Conservation (phyloP, 2,888 invertebrate species). For the Protonemura montana region DNA sequence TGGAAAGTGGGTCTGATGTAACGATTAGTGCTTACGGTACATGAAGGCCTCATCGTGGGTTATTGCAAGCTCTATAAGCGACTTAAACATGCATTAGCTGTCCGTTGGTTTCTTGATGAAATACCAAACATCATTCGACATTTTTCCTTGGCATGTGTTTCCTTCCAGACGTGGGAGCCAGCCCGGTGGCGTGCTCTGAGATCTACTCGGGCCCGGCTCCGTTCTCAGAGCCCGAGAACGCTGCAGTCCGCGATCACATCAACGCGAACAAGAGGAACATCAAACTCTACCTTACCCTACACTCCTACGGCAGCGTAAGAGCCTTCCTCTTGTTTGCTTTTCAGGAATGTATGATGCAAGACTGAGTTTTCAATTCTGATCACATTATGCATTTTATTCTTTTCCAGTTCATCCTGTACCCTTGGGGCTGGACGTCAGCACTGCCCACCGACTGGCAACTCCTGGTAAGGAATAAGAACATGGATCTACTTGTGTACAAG, state of each 20-base stretch:
- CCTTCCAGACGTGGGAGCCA: conserved; percentile 59
- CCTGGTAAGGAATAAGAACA: conserved; percentile 31
- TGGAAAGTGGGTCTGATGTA: no score
- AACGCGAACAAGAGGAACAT: conserved; percentile 60
- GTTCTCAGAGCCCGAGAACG: conserved; percentile 74
- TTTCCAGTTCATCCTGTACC: conserved; percentile 67
- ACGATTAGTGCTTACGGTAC: no score
- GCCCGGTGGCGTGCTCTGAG: conserved; percentile 60
- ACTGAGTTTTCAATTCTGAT: no score
- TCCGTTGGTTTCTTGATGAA: no score
- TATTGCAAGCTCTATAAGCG: no score
- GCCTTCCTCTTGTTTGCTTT: not conserved
- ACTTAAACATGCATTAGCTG: no score
- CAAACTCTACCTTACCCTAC: conserved; percentile 74
- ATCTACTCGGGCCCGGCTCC: conserved; percentile 67
- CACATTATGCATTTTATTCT: no score
- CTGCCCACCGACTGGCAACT: conserved; percentile 46
- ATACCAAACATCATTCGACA: no score
- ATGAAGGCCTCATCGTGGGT: no score
- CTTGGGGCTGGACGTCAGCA: conserved; percentile 69
- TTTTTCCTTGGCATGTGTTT: not conserved
- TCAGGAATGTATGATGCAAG: not conserved
- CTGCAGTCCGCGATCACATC: conserved; percentile 67
- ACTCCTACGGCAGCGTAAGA: conserved; percentile 67
- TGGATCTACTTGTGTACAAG: no score